These are phyloP conservation scores for Aphyosemion australe DNA, from an alignment of 2,113 vertebrate species.

Conservation along the genomic window DNA sequence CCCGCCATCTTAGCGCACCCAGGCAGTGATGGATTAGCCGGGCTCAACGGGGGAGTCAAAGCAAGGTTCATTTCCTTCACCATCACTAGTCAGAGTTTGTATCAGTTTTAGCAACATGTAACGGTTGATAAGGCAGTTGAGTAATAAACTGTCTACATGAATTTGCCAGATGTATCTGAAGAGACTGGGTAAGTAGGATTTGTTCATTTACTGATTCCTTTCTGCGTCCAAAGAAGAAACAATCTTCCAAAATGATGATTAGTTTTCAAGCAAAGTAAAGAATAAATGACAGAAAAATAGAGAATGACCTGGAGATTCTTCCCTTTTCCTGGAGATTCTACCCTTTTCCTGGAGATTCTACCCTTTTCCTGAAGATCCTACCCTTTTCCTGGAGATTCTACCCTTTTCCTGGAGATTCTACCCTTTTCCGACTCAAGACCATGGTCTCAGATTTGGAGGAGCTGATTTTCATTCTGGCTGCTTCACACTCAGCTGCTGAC, in stretches of 20 bases:
- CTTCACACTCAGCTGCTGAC: too few relatives aligned
- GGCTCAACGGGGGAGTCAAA: conserved; percentile 38
- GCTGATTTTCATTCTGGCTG: too few relatives aligned
- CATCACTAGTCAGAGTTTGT: conserved; percentile 47
- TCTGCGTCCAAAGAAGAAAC: not conserved
- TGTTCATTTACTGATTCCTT: not conserved
- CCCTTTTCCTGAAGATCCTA: too few relatives aligned
- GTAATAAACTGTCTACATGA: conserved; percentile 5
- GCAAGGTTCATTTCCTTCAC: conserved; percentile 36
- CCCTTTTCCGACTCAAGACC: too few relatives aligned
- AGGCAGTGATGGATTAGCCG: conserved; percentile 39
- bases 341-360: too few relatives aligned
- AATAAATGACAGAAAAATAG: not conserved
- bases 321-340: too few relatives aligned
- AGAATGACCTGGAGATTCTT: too few relatives aligned
- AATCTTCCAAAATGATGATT: not conserved
- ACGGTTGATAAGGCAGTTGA: conserved; percentile 39
- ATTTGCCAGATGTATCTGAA: conserved; percentile 36
- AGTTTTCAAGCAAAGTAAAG: not conserved
- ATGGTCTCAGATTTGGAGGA: too few relatives aligned
- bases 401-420: too few relatives aligned
- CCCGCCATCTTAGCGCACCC: conserved; percentile 37
- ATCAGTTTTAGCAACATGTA: conserved; percentile 22
- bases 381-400: too few relatives aligned
- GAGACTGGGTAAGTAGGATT: not conserved